phyloP scores from a whole-genome alignment of 2,888 invertebrate genomes.

The Leucozona laternaria region DNA sequence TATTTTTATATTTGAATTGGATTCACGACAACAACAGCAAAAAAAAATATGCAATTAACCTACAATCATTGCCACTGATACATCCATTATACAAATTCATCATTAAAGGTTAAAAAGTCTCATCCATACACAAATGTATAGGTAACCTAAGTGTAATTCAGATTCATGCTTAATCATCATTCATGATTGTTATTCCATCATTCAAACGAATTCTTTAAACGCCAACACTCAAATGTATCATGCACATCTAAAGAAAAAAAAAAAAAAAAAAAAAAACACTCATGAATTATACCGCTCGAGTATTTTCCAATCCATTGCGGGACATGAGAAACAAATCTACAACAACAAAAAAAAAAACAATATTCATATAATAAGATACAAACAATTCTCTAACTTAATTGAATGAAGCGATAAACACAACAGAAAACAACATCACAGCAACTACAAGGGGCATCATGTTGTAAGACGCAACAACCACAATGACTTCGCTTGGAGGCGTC shows the following conservation, averaged over 20 bases:
- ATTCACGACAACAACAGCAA: not conserved
- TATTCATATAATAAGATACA: slow-evolving; percentile 6
- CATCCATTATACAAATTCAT: slow-evolving; percentile 49
- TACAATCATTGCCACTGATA: slow-evolving; percentile 36
- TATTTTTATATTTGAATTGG: not conserved
- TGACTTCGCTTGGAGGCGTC: slow-evolving; percentile 75
- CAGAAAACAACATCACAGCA: slow-evolving; percentile 15
- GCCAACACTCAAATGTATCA: slow-evolving; percentile 53
- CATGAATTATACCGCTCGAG: slow-evolving; percentile 15
- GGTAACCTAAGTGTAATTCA: slow-evolving; percentile 9
- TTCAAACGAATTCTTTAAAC: slow-evolving; percentile 42
- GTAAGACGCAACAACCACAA: slow-evolving; percentile 72
- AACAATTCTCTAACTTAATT: slow-evolving; percentile 62
- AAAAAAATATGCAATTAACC: not conserved
- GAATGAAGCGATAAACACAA: slow-evolving; percentile 67
- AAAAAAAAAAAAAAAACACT: not conserved
- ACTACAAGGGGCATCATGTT: slow-evolving; percentile 20
- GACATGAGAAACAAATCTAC: slow-evolving; percentile 25
- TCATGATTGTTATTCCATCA: slow-evolving; percentile 41
- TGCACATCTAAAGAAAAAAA: slow-evolving; percentile 6
- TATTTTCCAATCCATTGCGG: slow-evolving; percentile 46
- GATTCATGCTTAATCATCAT: slow-evolving; percentile 54
- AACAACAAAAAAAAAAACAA: slow-evolving; percentile 2
- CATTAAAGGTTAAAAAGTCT: slow-evolving; percentile 31
- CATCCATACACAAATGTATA: not conserved